Evolutionary conservation across 2,888 invertebrate species (phyloP).

Genomic region (Drosophila bunnanda): DNA sequence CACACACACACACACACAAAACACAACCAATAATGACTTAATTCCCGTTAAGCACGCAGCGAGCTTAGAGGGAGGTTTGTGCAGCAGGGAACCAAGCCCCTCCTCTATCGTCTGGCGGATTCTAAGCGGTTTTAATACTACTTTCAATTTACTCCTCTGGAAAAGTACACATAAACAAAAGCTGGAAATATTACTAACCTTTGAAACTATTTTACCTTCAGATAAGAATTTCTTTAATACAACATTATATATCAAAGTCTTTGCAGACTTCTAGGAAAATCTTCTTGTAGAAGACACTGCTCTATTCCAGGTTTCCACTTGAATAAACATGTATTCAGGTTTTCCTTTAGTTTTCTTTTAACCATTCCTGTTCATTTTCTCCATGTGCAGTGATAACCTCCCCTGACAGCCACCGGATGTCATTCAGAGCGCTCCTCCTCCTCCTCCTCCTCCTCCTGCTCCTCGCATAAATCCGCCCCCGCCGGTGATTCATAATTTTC

Average conservation of each 20-base stretch:
- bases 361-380: neutral
- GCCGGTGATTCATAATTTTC: slow-evolving; percentile 69
- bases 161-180: neutral
- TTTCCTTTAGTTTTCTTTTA: neutral
- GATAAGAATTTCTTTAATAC: neutral
- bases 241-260: neutral
- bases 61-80: slow-evolving; percentile 2
- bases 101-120: slow-evolving; percentile 10
- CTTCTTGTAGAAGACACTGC: too few relatives aligned
- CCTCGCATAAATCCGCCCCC: slow-evolving; percentile 12
- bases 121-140: slow-evolving; percentile 46
- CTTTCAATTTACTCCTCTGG: slow-evolving; percentile 12
- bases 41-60: slow-evolving; percentile 71
- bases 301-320: neutral
- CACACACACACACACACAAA: neutral
- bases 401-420: slow-evolving; percentile 63
- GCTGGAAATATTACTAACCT: neutral
- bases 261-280: neutral
- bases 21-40: slow-evolving; percentile 66
- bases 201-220: too few relatives aligned
- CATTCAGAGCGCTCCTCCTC: slow-evolving; percentile 19
- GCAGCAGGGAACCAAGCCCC: slow-evolving; percentile 7
- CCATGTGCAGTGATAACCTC: slow-evolving; percentile 15
- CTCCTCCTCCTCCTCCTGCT: slow-evolving; percentile 13
- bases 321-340: too few relatives aligned